Evolutionary conservation across 2,113 vertebrate species (phyloP).

Genomic region (Pelecanus crispus): DNA sequence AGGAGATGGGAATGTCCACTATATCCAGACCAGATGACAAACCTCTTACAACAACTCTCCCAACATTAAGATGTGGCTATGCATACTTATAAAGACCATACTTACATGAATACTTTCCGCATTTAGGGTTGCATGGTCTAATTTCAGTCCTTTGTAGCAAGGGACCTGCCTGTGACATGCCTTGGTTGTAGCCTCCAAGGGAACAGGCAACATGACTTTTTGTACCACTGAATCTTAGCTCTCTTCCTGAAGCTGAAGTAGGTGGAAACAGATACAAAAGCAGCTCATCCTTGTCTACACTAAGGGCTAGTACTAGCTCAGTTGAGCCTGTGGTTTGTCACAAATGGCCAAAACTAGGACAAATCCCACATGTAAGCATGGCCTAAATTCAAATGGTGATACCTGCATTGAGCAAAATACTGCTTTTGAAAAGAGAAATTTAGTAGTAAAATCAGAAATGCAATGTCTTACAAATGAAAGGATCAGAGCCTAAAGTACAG

Average conservation of each 20-base stretch:
- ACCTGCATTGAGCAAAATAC: not conserved
- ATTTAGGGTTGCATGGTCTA: not conserved
- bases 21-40: not conserved
- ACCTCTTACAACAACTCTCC: not conserved
- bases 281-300: not conserved
- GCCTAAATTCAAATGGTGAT: not conserved
- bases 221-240: not conserved
- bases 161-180: not conserved
- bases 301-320: not conserved
- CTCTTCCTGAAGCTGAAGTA: not conserved
- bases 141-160: not conserved
- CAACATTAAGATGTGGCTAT: not conserved
- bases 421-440: not conserved
- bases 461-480: not conserved
- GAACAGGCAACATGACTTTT: not conserved
- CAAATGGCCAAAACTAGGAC: not conserved
- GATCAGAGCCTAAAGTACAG: not conserved
- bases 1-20: not conserved
- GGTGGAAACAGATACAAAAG: not conserved
- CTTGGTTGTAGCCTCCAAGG: not conserved
- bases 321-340: not conserved
- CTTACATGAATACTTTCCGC: not conserved
- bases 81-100: not conserved
- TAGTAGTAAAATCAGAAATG: not conserved
- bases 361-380: not conserved